phyloP scores from a whole-genome alignment of 2,797 vertebrate genomes.

The Sarcophilus harrisii region DNA sequence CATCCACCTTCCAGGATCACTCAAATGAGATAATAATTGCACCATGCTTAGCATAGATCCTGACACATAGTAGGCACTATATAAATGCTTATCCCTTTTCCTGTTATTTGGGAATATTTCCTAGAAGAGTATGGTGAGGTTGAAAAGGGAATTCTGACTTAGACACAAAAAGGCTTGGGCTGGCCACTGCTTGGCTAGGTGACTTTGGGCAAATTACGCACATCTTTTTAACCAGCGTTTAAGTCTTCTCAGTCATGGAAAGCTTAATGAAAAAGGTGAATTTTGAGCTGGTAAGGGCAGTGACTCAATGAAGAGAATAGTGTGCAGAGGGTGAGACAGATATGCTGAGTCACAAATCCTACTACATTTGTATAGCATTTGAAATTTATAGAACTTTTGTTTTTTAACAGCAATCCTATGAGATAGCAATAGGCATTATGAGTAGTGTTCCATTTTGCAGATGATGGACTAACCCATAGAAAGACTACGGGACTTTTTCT shows the following conservation, averaged over 20 bases:
- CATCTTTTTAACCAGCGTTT: background rate
- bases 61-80: background rate
- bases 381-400: background rate
- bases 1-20: background rate
- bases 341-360: background rate
- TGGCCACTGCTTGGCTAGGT: background rate
- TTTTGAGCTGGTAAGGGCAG: background rate
- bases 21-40: background rate
- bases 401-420: background rate
- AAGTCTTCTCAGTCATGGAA: background rate
- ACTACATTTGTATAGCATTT: background rate
- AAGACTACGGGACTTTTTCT: background rate
- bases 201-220: background rate
- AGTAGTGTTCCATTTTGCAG: background rate
- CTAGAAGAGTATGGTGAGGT: background rate
- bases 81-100: background rate
- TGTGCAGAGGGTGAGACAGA: background rate
- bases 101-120: background rate
- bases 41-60: background rate
- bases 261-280: background rate
- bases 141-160: background rate
- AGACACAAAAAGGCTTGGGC: background rate
- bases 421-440: background rate
- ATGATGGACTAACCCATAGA: background rate
- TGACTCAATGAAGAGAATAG: fast-evolving